Conservation (phyloP, 2,888 invertebrate species). For the Bursaphelenchus okinawaensis region DNA sequence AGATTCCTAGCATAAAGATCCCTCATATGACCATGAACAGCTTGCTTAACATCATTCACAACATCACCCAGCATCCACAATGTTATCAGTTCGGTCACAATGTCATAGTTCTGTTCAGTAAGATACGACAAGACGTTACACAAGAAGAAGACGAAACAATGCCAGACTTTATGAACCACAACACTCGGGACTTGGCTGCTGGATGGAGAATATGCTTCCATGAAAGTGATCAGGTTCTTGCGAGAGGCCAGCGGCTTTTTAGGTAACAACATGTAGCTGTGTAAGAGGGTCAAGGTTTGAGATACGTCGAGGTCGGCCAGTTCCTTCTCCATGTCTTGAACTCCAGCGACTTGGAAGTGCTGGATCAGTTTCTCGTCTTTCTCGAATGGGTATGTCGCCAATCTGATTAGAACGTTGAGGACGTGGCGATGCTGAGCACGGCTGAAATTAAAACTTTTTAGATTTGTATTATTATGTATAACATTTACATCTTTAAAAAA, state of each 20-base stretch:
- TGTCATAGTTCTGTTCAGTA: conserved; percentile 30
- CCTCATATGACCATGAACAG: conserved; percentile 26
- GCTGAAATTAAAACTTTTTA: conserved; percentile 15
- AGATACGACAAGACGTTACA: conserved; percentile 33
- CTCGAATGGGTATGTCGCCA: conserved; percentile 33
- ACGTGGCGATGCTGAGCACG: conserved; percentile 27
- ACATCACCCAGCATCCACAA: conserved; percentile 28
- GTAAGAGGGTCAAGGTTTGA: conserved; percentile 22
- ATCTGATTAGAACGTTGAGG: conserved; percentile 24
- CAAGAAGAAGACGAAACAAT: conserved; percentile 30
- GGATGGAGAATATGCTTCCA: conserved; percentile 10
- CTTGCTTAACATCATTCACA: conserved; percentile 24
- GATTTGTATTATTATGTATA: neutral
- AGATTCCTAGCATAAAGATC: conserved; percentile 31
- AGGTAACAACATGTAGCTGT: conserved; percentile 17
- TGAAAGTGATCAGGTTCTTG: conserved; percentile 5
- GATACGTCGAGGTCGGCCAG: conserved; percentile 26
- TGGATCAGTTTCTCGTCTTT: conserved; percentile 27
- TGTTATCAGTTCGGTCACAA: conserved; percentile 26
- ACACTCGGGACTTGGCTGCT: conserved; percentile 3
- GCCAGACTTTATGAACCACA: conserved; percentile 25
- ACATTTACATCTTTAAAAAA: conserved; percentile 1
- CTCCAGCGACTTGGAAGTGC: conserved; percentile 21
- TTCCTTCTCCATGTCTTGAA: conserved; percentile 17
- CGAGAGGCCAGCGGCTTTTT: conserved; percentile 15